Percentiles rank a stretch among this genome's conserved stretches.
These are phyloP conservation scores for Nerophis ophidion DNA, from an alignment of 2,113 vertebrate species.

Conservation along the genomic window DNA sequence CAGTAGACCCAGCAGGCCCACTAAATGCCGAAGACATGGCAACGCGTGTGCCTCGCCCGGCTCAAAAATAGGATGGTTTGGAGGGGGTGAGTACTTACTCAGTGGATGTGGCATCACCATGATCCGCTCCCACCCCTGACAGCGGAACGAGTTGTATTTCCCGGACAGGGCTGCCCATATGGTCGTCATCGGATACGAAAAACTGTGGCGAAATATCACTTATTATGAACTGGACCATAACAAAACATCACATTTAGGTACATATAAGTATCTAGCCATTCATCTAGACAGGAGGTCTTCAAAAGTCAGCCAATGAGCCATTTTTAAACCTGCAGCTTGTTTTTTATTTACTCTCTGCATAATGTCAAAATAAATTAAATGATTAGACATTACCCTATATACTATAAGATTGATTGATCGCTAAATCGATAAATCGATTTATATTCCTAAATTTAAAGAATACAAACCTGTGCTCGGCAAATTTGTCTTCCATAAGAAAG, in stretches of 20 bases:
- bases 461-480: too few relatives aligned
- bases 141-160: slow-evolving; percentile 41
- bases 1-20: slow-evolving; percentile 46
- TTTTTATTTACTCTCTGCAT: too few relatives aligned
- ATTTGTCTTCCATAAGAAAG: too few relatives aligned
- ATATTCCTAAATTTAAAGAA: too few relatives aligned
- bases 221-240: not conserved
- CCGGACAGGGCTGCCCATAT: slow-evolving; percentile 6
- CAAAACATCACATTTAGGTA: not conserved
- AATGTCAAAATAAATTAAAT: too few relatives aligned
- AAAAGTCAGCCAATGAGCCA: too few relatives aligned
- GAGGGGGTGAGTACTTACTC: slow-evolving; percentile 57
- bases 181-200: slow-evolving; percentile 70
- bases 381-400: too few relatives aligned
- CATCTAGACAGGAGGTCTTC: too few relatives aligned
- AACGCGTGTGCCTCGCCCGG: slow-evolving; percentile 45
- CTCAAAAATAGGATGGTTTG: slow-evolving; percentile 11
- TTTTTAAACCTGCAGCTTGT: too few relatives aligned
- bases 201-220: slow-evolving; percentile 48
- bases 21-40: slow-evolving; percentile 65
- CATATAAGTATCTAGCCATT: too few relatives aligned
- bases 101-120: slow-evolving; percentile 44
- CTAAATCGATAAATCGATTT: too few relatives aligned
- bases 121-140: slow-evolving; percentile 13
- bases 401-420: too few relatives aligned